Base-by-base conservation (phyloP, 2,797 vertebrate species). In the Takifugu ocellatus region DNA sequence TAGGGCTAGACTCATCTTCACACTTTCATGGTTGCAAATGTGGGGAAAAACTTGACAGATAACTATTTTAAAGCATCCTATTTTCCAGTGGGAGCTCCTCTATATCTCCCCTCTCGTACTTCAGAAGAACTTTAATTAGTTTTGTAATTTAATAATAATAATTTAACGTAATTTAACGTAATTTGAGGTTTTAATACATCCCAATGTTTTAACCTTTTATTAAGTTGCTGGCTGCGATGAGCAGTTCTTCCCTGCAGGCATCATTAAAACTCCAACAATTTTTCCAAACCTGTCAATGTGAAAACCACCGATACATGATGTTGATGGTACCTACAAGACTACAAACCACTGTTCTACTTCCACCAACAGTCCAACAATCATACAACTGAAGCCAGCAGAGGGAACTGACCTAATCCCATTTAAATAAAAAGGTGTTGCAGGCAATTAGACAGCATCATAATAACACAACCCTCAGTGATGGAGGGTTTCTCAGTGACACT, bases 401-500 rank as follows among this genome's bases (percentile, higher is more conserved):
- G 9, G 12, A 46, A 0, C 27, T 5, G 0, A 51, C 29, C 33
- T 47, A 31, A 36, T 71, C 57, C 66, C 51, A 50, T 58, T n/a
- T 62, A 53, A 61, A 59, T 59, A 42, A 49, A 51, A 75, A 80
- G 66, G 75, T 73, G 74, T 51, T 49, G 48, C 70, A 67, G 75
- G 68, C 77, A 81, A 81, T 47, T 52, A 58, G 42, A 68, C 26
- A 1, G 44, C 57, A 49, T 26, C 33, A 74, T 31, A 66, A 70
- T 59, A 64, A 55, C 61, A 54, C 27, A 5, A 5, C 11, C 11
- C 63, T 78, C 61, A 69, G 59, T 73, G 79, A 53, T 27, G 27
- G 27, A 60, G 56, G 21, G 21, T 21, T 21, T 21, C 21, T 21
- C 21, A 21, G 21, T 21, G 21, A 21, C 21, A 21, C 21, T 21